Evolutionary conservation across 2,797 vertebrate species (phyloP).

Genomic region (Basileuterus tristriatus): DNA sequence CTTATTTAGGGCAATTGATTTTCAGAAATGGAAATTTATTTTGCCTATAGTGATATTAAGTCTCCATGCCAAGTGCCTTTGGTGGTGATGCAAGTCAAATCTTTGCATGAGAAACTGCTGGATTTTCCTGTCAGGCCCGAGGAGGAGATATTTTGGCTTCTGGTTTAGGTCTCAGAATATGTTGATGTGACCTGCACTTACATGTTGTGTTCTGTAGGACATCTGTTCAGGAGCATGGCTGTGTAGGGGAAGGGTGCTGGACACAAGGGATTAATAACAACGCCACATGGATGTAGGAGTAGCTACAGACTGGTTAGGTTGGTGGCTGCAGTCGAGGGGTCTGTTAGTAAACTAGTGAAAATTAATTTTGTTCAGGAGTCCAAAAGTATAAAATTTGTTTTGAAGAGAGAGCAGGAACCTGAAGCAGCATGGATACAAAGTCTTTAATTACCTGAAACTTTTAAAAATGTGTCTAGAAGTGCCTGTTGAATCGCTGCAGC

Average conservation of each 20-base stretch:
- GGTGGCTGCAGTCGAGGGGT: neutral
- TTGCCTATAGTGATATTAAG: neutral
- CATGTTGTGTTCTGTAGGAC: neutral
- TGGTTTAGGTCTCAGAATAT: neutral
- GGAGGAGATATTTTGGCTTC: neutral
- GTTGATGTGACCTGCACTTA: neutral
- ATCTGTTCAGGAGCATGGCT: neutral
- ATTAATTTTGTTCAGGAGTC: neutral
- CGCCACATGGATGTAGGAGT: neutral
- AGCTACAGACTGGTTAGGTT: neutral
- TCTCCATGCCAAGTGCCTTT: fast-evolving
- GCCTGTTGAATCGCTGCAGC: neutral
- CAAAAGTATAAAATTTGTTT: neutral
- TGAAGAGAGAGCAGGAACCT: neutral
- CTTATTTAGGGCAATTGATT: neutral
- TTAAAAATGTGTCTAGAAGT: neutral
- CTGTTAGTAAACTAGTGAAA: neutral
- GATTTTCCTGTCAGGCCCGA: neutral
- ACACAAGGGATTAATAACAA: neutral
- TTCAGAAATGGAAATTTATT: neutral
- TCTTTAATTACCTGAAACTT: neutral
- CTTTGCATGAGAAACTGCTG: neutral
- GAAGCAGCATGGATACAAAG: neutral
- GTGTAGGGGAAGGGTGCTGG: neutral
- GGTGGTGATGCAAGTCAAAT: neutral